Conservation (phyloP, 1,140 invertebrate genomes). For the Sycobia sp. region DNA sequence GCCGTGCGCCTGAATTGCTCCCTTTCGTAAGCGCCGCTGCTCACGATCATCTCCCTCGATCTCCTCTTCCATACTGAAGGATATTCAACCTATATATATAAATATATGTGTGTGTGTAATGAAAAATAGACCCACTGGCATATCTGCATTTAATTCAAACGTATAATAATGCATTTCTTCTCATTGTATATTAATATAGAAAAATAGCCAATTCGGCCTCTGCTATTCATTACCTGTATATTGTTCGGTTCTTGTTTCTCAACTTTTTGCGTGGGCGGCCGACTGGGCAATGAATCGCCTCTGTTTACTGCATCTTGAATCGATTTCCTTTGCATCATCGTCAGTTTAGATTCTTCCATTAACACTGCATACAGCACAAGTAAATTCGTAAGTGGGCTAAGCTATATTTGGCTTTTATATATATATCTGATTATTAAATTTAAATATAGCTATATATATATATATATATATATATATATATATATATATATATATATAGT, state of each 20-base stretch:
- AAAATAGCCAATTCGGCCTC: too few relatives aligned
- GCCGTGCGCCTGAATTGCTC: slow-evolving; percentile 54
- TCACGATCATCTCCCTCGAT: slow-evolving; percentile 42
- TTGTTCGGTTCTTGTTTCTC: slow-evolving; percentile 26
- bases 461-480: too few relatives aligned
- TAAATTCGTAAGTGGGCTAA: slow-evolving; percentile 22
- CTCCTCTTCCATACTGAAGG: slow-evolving; percentile 43
- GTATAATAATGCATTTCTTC: too few relatives aligned
- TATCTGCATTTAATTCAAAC: too few relatives aligned
- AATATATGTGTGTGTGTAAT: too few relatives aligned
- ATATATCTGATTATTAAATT: slow-evolving; percentile 6
- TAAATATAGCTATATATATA: too few relatives aligned
- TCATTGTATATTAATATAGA: too few relatives aligned
- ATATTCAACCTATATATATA: slow-evolving; percentile 22
- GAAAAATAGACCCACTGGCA: too few relatives aligned
- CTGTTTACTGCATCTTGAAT: slow-evolving; percentile 52
- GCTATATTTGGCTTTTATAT: neutral
- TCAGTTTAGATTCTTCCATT: slow-evolving; percentile 60
- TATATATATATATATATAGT: too few relatives aligned
- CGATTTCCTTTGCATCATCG: slow-evolving; percentile 56
- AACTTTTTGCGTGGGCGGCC: slow-evolving; percentile 3
- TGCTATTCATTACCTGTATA: slow-evolving; percentile 41
- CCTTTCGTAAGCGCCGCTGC: slow-evolving; percentile 55
- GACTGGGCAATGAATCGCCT: slow-evolving; percentile 51
- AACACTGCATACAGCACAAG: slow-evolving; percentile 47